Evolutionary conservation across 1,140 invertebrate genomes (phyloP).

Genomic region (Anoplolepis gracilipes): DNA sequence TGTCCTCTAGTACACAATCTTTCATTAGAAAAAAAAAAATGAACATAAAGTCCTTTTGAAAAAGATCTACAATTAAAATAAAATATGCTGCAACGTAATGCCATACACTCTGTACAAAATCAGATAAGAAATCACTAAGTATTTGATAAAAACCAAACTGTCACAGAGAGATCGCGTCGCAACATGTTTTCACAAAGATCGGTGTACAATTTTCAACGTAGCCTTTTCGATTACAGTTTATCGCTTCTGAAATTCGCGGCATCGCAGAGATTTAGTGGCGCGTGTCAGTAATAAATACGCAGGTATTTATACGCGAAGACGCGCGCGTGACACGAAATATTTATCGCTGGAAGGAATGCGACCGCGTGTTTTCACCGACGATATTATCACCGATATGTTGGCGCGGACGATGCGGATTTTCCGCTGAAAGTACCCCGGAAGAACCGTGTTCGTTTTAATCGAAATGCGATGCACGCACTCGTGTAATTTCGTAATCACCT

Average conservation of each 20-base stretch:
- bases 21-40: constrained; percentile 5
- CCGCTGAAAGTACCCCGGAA: constrained; percentile 24
- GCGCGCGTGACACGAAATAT: constrained; percentile 19
- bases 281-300: background rate
- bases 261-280: constrained; percentile 22
- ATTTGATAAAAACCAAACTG: constrained; percentile 33
- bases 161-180: background rate
- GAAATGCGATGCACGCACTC: constrained; percentile 50
- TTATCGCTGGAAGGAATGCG: constrained; percentile 32
- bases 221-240: constrained; percentile 6
- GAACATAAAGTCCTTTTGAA: background rate
- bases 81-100: constrained; percentile 3
- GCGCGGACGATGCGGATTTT: background rate
- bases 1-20: background rate
- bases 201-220: constrained; percentile 8
- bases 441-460: constrained; percentile 52
- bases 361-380: background rate
- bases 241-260: background rate
- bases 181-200: background rate
- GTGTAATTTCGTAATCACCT: constrained; percentile 63
- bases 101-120: background rate
- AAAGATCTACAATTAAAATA: constrained; percentile 14
- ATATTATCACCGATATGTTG: constrained; percentile 31
- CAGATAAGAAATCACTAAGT: background rate
- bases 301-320: too few relatives aligned